Conservation (phyloP, 1,140 invertebrate species). For the Papilio xuthus region DNA sequence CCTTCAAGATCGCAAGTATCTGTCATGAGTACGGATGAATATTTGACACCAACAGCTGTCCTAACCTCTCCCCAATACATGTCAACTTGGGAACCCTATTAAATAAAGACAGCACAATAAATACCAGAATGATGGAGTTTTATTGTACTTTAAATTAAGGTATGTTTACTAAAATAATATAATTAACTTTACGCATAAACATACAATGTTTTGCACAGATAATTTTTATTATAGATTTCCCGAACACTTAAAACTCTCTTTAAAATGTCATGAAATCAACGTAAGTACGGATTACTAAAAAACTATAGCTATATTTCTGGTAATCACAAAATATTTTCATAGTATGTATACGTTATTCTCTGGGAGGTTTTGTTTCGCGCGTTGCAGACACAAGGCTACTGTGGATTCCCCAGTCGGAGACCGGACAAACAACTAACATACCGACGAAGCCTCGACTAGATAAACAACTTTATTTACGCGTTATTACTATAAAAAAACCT, state of each 20-base stretch:
- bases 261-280: not conserved
- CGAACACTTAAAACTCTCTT: not conserved
- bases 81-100: slow-evolving; percentile 23
- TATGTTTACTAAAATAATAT: not conserved
- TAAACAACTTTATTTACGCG: slow-evolving; percentile 33
- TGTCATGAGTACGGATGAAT: slow-evolving; percentile 25
- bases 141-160: not conserved
- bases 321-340: not conserved
- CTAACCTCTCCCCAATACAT: not conserved
- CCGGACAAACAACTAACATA: slow-evolving; percentile 43
- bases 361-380: slow-evolving; percentile 40
- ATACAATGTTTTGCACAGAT: not conserved
- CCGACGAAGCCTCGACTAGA: slow-evolving; percentile 26
- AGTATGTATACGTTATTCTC: not conserved
- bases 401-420: slow-evolving; percentile 42
- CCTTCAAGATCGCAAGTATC: not conserved
- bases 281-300: not conserved
- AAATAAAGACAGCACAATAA: not conserved
- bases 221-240: too few species aligned
- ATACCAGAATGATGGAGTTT: not conserved
- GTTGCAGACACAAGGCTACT: slow-evolving; percentile 34
- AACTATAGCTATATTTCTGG: not conserved
- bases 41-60: slow-evolving; percentile 28
- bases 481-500: slow-evolving; percentile 21
- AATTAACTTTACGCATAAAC: not conserved